Evolutionary conservation across 2,888 invertebrate genomes (phyloP).

Genomic region (Drosophila dives): DNA sequence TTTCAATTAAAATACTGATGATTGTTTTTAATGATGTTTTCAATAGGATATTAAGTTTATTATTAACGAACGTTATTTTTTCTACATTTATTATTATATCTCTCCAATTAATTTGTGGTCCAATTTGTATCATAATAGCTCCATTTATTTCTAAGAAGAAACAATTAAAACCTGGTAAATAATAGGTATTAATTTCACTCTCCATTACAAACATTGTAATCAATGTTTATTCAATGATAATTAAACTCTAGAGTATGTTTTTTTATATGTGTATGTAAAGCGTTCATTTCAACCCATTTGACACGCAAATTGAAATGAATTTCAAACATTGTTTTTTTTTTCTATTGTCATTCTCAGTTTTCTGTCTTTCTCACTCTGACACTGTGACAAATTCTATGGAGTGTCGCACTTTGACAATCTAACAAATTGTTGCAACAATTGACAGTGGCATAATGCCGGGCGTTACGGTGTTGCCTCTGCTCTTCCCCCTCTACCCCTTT

Average conservation of each 20-base stretch:
- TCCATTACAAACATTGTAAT: neutral
- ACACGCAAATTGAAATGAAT: conserved; percentile 51
- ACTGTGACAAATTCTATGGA: conserved; percentile 51
- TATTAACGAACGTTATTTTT: neutral
- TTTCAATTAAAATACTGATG: no score
- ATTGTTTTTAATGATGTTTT: neutral
- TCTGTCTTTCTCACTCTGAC: neutral
- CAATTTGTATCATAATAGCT: neutral
- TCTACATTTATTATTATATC: neutral
- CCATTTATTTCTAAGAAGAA: neutral
- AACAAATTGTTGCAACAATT: conserved; percentile 74
- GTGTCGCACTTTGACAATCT: conserved; percentile 54
- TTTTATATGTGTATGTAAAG: neutral
- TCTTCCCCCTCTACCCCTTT: neutral
- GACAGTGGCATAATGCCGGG: conserved; percentile 58
- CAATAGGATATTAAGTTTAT: neutral
- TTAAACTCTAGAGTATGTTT: conserved; percentile 13
- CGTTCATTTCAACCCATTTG: conserved; percentile 1
- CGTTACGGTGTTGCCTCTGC: conserved; percentile 11
- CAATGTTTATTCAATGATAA: conserved; percentile 15
- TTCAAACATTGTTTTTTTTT: conserved; percentile 20
- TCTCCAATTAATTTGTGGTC: neutral
- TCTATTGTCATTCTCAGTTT: conserved; percentile 11
- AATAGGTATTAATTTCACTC: neutral
- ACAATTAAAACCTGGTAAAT: neutral